A percentile compares a stretch with the other conserved stretches of the same genome.
Evolutionary conservation across 37 sponge, comb jelly and placozoan genomes (phyloP).

Genomic region (Hormiphora californensis): DNA sequence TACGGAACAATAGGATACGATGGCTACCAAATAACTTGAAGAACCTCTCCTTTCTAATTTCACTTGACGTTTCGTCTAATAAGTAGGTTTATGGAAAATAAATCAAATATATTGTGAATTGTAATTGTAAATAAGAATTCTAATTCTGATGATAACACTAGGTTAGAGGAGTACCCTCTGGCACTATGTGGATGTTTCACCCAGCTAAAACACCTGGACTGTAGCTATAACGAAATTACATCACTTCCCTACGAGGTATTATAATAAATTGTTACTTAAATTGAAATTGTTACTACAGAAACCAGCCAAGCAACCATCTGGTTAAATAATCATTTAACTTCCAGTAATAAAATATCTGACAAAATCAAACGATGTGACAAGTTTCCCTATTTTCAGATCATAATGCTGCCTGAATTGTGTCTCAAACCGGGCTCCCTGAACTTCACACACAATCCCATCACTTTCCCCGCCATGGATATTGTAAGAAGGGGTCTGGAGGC

Average conservation of each 20-base stretch:
- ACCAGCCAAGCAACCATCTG: too few species aligned
- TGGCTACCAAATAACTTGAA: background rate
- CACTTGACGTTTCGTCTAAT: background rate
- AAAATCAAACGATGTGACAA: background rate
- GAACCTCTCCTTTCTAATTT: background rate
- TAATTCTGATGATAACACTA: too few species aligned
- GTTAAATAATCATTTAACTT: too few species aligned
- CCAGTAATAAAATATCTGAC: too few species aligned
- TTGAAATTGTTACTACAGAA: too few species aligned
- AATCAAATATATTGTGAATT: too few species aligned
- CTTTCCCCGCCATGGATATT: constrained; percentile 9
- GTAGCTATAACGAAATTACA: background rate
- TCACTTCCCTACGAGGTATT: background rate
- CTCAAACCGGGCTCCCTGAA: background rate
- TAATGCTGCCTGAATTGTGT: background rate
- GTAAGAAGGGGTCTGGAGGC: constrained; percentile 13
- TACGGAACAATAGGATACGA: constrained; percentile 14
- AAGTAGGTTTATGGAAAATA: background rate
- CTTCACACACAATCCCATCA: constrained; percentile 47
- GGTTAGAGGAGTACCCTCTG: constrained; percentile 13
- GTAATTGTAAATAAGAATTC: too few species aligned
- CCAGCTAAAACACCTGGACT: background rate
- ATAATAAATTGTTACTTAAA: background rate
- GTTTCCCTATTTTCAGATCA: constrained; percentile 1
- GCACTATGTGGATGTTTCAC: background rate